Evolutionary conservation across 2,113 vertebrate genomes (phyloP).

Genomic region (Synodontis membranacea): DNA sequence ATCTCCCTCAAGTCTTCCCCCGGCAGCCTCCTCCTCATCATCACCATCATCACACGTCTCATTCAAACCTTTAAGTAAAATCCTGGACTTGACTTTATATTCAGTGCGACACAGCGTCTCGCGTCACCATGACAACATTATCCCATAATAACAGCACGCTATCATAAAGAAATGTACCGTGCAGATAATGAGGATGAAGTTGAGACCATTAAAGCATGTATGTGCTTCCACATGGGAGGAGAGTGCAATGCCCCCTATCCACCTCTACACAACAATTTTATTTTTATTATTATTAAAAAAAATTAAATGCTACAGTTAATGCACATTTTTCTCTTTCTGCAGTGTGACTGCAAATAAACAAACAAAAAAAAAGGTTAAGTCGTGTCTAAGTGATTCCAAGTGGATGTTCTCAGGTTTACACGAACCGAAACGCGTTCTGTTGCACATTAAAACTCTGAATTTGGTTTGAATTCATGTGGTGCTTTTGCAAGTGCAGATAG

Average conservation of each 20-base stretch:
- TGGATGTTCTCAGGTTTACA: no score
- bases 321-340: neutral
- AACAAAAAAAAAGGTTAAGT: neutral
- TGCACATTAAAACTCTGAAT: neutral
- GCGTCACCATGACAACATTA: neutral
- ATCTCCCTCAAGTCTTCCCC: slow-evolving; percentile 50
- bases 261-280: slow-evolving; percentile 15
- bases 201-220: neutral
- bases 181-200: neutral
- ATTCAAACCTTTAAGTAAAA: slow-evolving; percentile 46
- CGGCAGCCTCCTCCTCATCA: slow-evolving; percentile 35
- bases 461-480: neutral
- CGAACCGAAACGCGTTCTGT: no score
- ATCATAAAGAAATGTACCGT: neutral
- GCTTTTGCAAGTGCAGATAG: neutral
- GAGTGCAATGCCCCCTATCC: slow-evolving; percentile 39
- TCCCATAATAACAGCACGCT: neutral
- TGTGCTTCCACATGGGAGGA: neutral
- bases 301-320: neutral
- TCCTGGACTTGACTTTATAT: slow-evolving; percentile 29
- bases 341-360: neutral
- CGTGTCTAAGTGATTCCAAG: neutral
- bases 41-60: slow-evolving; percentile 42
- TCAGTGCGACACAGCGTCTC: neutral
- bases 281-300: no score